Base-by-base conservation (phyloP, 2,113 vertebrate genomes). In the Solea solea region DNA sequence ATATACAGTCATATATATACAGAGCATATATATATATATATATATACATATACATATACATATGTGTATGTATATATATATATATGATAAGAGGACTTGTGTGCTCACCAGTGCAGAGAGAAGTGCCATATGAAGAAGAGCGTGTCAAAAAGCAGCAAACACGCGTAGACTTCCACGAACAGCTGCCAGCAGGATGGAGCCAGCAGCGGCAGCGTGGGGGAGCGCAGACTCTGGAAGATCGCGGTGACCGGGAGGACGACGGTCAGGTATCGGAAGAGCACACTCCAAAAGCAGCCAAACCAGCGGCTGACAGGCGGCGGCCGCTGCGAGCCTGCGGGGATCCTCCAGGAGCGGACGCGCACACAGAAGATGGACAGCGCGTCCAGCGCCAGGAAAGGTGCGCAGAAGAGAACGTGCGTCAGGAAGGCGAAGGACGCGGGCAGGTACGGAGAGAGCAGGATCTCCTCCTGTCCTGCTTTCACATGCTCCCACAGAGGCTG, bases 141-240 rank as follows among this genome's bases (percentile, higher is more conserved):
- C 3, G 65, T 57, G 80, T 95, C 94, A 69, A 95, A 95, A 0
- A 95, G 55, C 56, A 95, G 83, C 2, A 92, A 42, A 21, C 90
- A 89, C 0, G 83, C 73, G 1, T 72, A 14, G 0, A 93, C 87
- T 6, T 94, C 90, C 57, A 71, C 53, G 1, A 76, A 85, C 10
- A 91, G 78, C 69, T 55, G 69, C 58, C 71, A 41, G 69, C 81
- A 84, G 42, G 89, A 81, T 0, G 93, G 93, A 0, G 92, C 93
- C 41, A 39, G 45, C 11, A 69, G 56, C 5, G 88, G 87, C 0
- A 89, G 10, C 2, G 1, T 0, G 40, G 69, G 60, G 25, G 13
- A 77, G 21, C 78, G 49, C 41, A 85, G 34, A 12, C 3, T 28
- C 59, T 89, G 86, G 0, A 90, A 28, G 1, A 92, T 44, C 41